These are phyloP conservation scores for Lates calcarifer DNA, from an alignment of 2,113 vertebrate genomes.

Conservation along the genomic window DNA sequence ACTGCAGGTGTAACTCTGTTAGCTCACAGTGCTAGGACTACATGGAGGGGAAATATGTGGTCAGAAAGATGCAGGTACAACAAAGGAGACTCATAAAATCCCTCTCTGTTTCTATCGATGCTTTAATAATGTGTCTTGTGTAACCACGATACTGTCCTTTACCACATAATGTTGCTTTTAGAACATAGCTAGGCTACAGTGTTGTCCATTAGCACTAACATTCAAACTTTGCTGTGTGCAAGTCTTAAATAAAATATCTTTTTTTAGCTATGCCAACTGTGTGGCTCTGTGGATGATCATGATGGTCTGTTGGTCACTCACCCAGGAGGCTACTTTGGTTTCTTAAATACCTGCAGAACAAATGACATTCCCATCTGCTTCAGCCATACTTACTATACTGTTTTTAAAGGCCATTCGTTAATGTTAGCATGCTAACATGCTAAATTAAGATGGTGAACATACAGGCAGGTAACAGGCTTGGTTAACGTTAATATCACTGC, in stretches of 20 bases:
- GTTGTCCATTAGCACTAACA: neutral
- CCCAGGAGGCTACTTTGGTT: neutral
- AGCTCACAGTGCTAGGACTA: slow-evolving; percentile 1
- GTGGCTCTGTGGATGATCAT: too few species aligned
- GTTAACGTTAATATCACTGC: neutral
- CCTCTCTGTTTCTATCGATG: neutral
- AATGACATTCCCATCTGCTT: neutral
- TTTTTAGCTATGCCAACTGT: neutral
- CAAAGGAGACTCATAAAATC: neutral
- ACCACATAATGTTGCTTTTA: neutral
- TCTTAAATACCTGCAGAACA: neutral
- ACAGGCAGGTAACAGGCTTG: neutral
- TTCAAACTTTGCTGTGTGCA: too few species aligned
- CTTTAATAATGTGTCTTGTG: neutral
- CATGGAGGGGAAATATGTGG: neutral
- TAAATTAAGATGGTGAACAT: neutral
- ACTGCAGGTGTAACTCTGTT: slow-evolving; percentile 26
- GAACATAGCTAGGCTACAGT: neutral
- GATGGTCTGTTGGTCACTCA: neutral
- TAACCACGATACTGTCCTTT: neutral
- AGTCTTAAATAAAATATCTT: neutral
- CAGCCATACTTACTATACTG: neutral
- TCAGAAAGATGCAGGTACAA: neutral
- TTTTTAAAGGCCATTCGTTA: neutral
- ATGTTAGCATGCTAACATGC: neutral